Evolutionary conservation across 2,113 vertebrate species (phyloP).

Genomic region (Tinamus guttatus): DNA sequence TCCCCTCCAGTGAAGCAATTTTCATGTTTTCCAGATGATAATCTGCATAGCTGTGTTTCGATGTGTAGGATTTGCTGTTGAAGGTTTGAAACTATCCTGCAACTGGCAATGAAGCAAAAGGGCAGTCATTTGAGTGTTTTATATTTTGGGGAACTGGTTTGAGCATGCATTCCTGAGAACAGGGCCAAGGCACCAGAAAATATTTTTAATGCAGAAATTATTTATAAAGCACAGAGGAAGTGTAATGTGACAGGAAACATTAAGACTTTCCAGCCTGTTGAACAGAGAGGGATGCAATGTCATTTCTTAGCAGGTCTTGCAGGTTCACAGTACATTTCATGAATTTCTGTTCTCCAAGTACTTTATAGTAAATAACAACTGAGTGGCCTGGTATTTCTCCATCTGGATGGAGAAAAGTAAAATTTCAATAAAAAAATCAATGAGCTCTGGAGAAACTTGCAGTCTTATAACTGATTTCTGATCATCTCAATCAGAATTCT

Average conservation of each 20-base stretch:
- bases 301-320: not conserved
- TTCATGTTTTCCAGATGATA: not conserved
- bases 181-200: not conserved
- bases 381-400: not conserved
- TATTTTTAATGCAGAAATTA: constrained; percentile 50
- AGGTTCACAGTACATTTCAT: constrained; percentile 1
- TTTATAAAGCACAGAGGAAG: constrained; percentile 48
- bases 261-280: constrained; percentile 36
- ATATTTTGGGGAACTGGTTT: not conserved
- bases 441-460: not conserved
- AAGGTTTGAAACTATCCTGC: not conserved
- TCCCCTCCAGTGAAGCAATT: not conserved
- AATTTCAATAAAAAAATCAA: not conserved
- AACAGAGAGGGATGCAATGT: not conserved
- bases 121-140: not conserved
- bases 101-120: not conserved
- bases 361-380: not conserved
- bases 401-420: not conserved
- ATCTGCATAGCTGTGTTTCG: not conserved
- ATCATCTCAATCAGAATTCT: not conserved
- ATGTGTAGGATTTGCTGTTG: not conserved
- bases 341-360: not conserved
- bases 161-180: not conserved
- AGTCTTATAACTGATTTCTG: not conserved
- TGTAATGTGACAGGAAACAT: constrained; percentile 47